phyloP scores from a whole-genome alignment of 2,113 vertebrate species.

The Otolemur garnettii region DNA sequence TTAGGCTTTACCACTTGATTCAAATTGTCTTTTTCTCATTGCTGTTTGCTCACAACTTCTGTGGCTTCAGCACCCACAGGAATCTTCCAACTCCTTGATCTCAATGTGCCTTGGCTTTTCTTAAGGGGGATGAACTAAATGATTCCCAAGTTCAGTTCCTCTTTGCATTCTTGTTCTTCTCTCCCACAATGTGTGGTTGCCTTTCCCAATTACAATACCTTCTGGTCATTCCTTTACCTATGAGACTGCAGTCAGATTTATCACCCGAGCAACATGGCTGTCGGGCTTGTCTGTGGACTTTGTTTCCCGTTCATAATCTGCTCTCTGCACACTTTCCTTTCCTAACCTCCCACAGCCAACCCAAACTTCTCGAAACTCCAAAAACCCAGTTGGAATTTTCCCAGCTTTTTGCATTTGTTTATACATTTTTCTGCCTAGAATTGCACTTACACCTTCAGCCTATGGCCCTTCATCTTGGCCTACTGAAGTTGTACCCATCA shows the following conservation, averaged over 20 bases:
- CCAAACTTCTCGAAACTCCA: not conserved
- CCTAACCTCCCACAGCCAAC: not conserved
- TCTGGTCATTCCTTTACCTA: not conserved
- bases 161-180: slow-evolving; percentile 12
- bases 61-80: not conserved
- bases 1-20: not conserved
- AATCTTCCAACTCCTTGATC: not conserved
- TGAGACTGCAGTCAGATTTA: not conserved
- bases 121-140: not conserved
- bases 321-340: not conserved
- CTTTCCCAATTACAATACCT: not conserved
- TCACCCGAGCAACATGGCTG: not conserved
- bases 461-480: not conserved
- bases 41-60: not conserved
- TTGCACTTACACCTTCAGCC: not conserved
- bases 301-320: not conserved
- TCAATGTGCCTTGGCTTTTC: not conserved
- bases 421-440: not conserved
- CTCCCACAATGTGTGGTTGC: not conserved
- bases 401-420: not conserved
- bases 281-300: not conserved
- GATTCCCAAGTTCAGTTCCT: not conserved
- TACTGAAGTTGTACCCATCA: not conserved
- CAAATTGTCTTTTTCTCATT: not conserved
- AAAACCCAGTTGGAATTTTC: not conserved